A percentile compares a stretch with the other conserved stretches of the same genome.
Evolutionary conservation across 2,888 invertebrate species (phyloP).

Genomic region (Branchipolynoe longqiensis): DNA sequence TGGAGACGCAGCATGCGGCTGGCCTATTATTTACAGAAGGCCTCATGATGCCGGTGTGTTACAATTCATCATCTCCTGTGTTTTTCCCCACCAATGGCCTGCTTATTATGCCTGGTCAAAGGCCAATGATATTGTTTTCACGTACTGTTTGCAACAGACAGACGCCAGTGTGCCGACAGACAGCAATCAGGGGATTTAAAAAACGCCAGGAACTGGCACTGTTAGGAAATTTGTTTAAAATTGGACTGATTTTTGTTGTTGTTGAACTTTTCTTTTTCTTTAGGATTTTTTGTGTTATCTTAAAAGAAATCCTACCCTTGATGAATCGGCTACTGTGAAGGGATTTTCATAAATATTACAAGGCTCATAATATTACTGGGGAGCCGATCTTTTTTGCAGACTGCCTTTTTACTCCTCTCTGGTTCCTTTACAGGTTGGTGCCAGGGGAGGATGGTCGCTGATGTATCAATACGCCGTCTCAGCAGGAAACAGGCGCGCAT

Average conservation of each 20-base stretch:
- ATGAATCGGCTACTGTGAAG: conserved; percentile 14
- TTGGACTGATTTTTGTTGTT: conserved; percentile 17
- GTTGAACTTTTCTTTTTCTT: too few relatives aligned
- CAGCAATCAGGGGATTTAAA: background rate
- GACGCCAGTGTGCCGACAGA: background rate
- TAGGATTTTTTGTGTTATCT: background rate
- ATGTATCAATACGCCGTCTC: too few relatives aligned
- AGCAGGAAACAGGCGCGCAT: too few relatives aligned
- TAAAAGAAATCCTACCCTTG: conserved; percentile 1
- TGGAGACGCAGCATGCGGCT: too few relatives aligned
- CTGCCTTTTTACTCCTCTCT: too few relatives aligned
- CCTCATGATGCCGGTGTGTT: too few relatives aligned
- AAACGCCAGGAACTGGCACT: background rate
- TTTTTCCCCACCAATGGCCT: too few relatives aligned
- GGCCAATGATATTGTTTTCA: background rate
- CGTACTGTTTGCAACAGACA: background rate
- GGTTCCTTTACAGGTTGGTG: too few relatives aligned
- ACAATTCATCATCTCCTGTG: too few relatives aligned
- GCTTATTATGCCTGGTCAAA: background rate
- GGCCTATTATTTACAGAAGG: too few relatives aligned
- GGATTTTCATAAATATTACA: conserved; percentile 32
- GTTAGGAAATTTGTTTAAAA: conserved; percentile 43
- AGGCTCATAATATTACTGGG: background rate
- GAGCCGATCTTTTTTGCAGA: background rate
- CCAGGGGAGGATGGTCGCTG: too few relatives aligned